Conservation (phyloP, 2,797 vertebrate genomes). For the Onychomys leucogaster region DNA sequence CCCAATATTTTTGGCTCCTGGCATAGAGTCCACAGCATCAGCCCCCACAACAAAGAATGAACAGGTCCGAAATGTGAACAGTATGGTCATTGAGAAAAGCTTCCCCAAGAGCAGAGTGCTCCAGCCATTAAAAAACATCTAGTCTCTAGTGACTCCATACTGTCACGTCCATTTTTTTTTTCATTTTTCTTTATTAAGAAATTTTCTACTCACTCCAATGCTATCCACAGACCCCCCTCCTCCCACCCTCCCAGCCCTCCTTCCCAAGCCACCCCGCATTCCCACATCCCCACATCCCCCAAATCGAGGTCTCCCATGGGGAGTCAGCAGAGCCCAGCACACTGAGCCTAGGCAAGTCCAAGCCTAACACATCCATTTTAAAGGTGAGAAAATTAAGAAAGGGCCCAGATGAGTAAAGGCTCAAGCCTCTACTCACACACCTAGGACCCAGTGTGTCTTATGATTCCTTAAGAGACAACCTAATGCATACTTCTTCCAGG, state of each 20-base stretch:
- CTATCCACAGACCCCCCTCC: too few relatives aligned
- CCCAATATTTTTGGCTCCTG: background rate
- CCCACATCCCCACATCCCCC: too few relatives aligned
- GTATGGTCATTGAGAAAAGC: background rate
- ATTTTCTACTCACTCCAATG: too few relatives aligned
- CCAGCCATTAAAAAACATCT: background rate
- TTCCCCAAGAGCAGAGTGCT: background rate
- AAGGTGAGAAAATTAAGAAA: background rate
- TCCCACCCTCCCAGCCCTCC: too few relatives aligned
- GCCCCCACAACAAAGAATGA: background rate
- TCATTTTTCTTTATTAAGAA: too few relatives aligned
- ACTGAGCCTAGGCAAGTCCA: too few relatives aligned
- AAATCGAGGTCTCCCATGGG: too few relatives aligned
- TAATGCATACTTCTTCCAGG: background rate
- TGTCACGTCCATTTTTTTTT: background rate
- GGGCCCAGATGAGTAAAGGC: background rate
- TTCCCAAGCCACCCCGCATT: too few relatives aligned
- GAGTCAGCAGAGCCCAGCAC: too few relatives aligned
- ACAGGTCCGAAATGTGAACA: background rate
- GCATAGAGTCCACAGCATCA: background rate
- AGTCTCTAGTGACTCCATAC: background rate
- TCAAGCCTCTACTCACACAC: background rate
- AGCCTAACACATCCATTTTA: background rate
- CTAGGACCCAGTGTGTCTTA: background rate
- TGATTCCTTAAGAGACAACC: background rate